Conservation (phyloP, 1,140 invertebrate species). For the Drosophila hydei region DNA sequence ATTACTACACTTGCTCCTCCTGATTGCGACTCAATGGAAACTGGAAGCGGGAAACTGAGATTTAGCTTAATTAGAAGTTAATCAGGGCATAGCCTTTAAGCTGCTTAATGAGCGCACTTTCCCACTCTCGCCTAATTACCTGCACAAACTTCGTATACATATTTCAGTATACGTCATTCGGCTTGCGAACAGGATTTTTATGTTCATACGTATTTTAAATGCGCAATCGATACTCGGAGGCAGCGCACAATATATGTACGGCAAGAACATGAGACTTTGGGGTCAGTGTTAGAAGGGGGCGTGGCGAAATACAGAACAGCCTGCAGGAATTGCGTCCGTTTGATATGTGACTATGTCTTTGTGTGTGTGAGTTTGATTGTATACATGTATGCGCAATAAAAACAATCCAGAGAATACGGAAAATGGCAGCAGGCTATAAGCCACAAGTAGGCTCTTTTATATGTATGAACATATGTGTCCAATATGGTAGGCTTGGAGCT, state of each 20-base stretch:
- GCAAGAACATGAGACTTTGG: conserved; percentile 1
- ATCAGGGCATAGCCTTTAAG: neutral
- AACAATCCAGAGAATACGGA: conserved; percentile 25
- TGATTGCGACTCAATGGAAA: neutral
- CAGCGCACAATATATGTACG: too few relatives aligned
- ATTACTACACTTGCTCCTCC: neutral
- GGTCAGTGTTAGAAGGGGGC: neutral
- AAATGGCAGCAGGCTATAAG: conserved; percentile 10
- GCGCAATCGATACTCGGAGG: conserved; percentile 56
- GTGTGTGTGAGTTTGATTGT: conserved; percentile 17
- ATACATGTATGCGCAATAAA: conserved; percentile 50
- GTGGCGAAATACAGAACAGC: conserved; percentile 5
- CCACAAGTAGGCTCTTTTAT: neutral
- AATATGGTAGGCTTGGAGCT: neutral
- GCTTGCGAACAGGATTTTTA: conserved; percentile 64
- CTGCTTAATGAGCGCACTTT: conserved; percentile 7
- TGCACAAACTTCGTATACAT: conserved; percentile 20
- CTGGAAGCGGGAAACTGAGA: too few relatives aligned
- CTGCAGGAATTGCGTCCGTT: conserved; percentile 21
- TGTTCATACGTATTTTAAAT: conserved; percentile 61
- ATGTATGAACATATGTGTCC: neutral
- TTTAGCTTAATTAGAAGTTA: conserved; percentile 7
- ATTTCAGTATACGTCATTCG: conserved; percentile 64
- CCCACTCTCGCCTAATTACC: conserved; percentile 46
- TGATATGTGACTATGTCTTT: conserved; percentile 10